Evolutionary conservation across 2,888 invertebrate genomes (phyloP).

Genomic region (Napeogenes inachia): DNA sequence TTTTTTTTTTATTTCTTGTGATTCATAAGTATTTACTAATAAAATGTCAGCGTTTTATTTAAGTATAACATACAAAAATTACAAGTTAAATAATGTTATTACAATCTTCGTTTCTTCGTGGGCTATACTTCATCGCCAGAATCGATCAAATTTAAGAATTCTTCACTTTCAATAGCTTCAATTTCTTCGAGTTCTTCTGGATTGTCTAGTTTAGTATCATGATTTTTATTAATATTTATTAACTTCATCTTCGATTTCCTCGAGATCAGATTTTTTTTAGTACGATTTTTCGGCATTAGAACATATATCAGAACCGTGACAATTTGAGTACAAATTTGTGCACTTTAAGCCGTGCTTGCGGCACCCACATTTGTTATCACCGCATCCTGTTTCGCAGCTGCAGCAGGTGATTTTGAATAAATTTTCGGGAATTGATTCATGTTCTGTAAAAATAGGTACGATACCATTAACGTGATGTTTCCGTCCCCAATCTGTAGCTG

Average conservation of each 20-base stretch:
- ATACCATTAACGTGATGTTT: conserved; percentile 7
- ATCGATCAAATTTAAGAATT: too few species aligned
- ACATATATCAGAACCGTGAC: conserved; percentile 31
- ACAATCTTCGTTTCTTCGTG: too few species aligned
- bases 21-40: too few species aligned
- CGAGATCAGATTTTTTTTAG: conserved; percentile 28
- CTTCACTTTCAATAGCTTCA: neutral
- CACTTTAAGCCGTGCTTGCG: conserved; percentile 32
- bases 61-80: too few species aligned
- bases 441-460: conserved; percentile 10
- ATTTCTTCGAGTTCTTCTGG: conserved; percentile 32
- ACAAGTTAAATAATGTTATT: too few species aligned
- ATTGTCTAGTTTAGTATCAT: conserved; percentile 28
- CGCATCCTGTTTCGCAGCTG: conserved; percentile 33
- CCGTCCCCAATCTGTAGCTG: conserved; percentile 11
- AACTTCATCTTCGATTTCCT: conserved; percentile 26
- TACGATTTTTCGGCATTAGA: conserved; percentile 26
- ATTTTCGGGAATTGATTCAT: conserved; percentile 30
- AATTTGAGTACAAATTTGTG: conserved; percentile 26
- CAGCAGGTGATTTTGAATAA: conserved; percentile 35
- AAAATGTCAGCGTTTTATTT: too few species aligned
- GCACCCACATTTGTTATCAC: conserved; percentile 33
- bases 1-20: too few species aligned
- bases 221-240: conserved; percentile 31
- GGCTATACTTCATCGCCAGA: too few species aligned